Evolutionary conservation across 2,113 vertebrate species (phyloP), one percentile per base, ranked within the genome.

Genomic region (Strix uralensis): DNA sequence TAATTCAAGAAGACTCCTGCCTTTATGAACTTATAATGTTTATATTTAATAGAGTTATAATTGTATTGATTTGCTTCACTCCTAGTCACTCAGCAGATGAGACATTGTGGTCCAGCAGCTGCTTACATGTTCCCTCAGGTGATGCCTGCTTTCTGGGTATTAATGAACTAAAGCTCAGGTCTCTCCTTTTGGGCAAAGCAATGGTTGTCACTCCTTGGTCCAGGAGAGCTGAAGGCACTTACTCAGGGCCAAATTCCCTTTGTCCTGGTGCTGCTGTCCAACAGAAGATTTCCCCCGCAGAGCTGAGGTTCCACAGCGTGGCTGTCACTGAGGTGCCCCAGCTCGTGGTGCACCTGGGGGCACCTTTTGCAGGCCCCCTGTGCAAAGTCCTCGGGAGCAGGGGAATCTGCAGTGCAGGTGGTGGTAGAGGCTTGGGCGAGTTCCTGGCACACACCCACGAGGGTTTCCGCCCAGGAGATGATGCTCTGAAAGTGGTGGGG

Each of bases 321-420:
- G 27, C 74, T 74, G 36, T 42, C 44, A 34, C 38, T 2, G 1
- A 71, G 63, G n/a, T 17, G 25, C 38, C 71, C 20, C 81, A 81
- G 55, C n/a, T 30, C 6, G 0, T 4, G 13, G 32, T 52, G 13
- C 15, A 25, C 22, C 2, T 1, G 0, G 21, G n/a, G 23, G 15
- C 8, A 8, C 25, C 15, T 52, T 52, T 52, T 2, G 2, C 59
- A 57, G 47, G 13, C 4, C 16, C 9, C 17, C 40, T 36, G 27
- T 30, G n/a, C 59, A 17, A 51, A 44, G 44, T 26, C 27, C 42
- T 44, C 1, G 5, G 42, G 23, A 55, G 11, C 71, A 66, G 34
- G 17, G 47, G 12, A 23, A 2, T 14, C 62, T 77, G 67, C 47
- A 46, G 47, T 26, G 49, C 12, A n/a, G 27, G 32, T 2, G 44